Evolutionary conservation across 2,113 vertebrate genomes (phyloP).

Genomic region (Sakesphorus luctuosus): DNA sequence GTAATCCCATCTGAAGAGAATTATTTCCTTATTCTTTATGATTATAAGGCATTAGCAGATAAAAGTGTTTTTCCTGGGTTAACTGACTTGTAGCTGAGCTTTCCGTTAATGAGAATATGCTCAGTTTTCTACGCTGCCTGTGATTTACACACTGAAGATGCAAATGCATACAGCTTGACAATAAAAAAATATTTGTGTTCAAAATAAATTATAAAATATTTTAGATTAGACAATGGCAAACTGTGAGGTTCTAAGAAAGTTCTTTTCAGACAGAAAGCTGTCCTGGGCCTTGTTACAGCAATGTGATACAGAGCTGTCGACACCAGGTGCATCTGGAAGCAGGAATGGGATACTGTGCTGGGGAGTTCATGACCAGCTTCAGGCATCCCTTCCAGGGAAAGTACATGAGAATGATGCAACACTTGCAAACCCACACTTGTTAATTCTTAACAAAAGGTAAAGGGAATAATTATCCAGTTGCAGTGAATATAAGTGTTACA

Average conservation of each 20-base stretch:
- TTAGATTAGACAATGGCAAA: not conserved
- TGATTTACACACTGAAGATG: not conserved
- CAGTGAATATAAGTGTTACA: not conserved
- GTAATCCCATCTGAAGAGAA: conserved; percentile 18
- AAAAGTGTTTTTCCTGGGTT: conserved; percentile 16
- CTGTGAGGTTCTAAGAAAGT: not conserved
- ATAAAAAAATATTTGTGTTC: not conserved
- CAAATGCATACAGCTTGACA: not conserved
- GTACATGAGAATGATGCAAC: not conserved
- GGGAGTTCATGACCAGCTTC: not conserved
- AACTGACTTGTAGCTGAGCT: conserved; percentile 23
- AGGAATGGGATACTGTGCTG: not conserved
- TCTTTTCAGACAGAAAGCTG: not conserved
- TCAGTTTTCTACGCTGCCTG: not conserved
- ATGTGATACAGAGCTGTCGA: not conserved
- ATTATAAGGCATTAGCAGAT: conserved; percentile 31
- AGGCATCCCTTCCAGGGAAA: not conserved
- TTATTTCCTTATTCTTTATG: conserved; percentile 49
- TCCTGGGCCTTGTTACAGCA: not conserved
- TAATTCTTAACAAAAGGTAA: not conserved
- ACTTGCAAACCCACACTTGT: not conserved
- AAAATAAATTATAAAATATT: not conserved
- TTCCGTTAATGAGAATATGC: not conserved
- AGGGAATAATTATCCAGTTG: not conserved
- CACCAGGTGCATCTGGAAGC: not conserved